Base-by-base conservation (phyloP, 2,113 vertebrate genomes). In the Pseudolaguvia tuberculata region DNA sequence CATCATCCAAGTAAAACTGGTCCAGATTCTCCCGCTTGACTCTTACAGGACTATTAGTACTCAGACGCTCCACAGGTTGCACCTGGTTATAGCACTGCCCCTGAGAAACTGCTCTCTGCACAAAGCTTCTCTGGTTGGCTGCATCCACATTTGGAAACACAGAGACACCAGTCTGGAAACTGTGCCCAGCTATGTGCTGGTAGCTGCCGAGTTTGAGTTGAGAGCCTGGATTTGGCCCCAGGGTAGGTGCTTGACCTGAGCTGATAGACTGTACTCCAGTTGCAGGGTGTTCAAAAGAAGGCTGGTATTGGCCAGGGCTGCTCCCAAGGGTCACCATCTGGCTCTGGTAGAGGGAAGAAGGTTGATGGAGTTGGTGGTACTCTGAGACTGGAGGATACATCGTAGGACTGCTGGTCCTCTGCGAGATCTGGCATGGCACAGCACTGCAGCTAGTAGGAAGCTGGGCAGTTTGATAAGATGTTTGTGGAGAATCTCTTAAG, bases 1-100 rank as follows among this genome's bases (percentile, higher is more conserved):
- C 96, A 1, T 99, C 96, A 42, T 99, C 96, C 87, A 99, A 86
- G 78, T 94, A 96, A 8, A 92, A 91, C 78, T 94, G 93, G 87
- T 93, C 94, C 83, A 96, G 87, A 80, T 94, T 94, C 77, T 99
- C 95, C 85, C 95, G 93, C 77, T 98, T 99, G 71, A 97, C 91
- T 78, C 93, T 89, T 10, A 91, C 52, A 18, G 90, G 81, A 77
- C 75, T 73, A 52, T 76, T 82, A 57, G 92, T 90, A 80, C 92
- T 93, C 56, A 89, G 91, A 9, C 92, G 90, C 0, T 84, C 83
- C 29, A 84, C 85, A 0, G 61, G 78, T 88, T 85, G 66, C 82
- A 85, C 80, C 58, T 70, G 72, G 35, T 81, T 87, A 0, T 85
- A 75, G 72, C 58, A 50, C 77, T 81, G 90, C 81, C 15, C 84